A percentile compares a stretch with the other conserved stretches of the same genome.
Conservation (phyloP, 2,113 vertebrate genomes). For the Protobothrops flavoviridis region DNA sequence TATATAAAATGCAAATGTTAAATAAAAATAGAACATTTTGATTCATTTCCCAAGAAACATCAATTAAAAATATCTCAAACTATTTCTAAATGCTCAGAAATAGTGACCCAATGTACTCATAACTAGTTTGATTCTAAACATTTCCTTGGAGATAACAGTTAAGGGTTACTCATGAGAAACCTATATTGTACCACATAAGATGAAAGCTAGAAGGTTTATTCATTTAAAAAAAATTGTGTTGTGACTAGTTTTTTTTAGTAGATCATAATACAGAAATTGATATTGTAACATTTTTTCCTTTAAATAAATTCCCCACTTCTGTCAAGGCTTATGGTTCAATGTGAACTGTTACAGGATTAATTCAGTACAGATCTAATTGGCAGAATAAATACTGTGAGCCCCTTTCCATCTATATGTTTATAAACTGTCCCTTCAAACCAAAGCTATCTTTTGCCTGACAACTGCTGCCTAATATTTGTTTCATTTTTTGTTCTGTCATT, state of each 20-base stretch:
- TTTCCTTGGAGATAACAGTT: neutral
- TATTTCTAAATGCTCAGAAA: neutral
- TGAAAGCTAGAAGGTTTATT: neutral
- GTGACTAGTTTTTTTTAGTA: neutral
- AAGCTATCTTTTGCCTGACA: neutral
- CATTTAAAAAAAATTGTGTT: neutral
- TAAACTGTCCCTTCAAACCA: neutral
- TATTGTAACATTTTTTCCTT: neutral
- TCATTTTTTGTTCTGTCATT: neutral
- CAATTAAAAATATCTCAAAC: neutral
- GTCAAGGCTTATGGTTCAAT: neutral
- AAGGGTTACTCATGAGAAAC: neutral
- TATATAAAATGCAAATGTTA: conserved; percentile 1
- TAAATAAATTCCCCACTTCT: neutral
- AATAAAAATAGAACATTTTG: neutral
- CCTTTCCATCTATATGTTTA: neutral
- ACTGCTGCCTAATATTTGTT: neutral
- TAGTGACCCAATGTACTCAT: neutral
- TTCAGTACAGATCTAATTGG: neutral
- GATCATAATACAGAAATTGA: neutral
- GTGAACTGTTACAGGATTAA: neutral
- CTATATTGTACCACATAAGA: neutral
- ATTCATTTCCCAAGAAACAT: neutral
- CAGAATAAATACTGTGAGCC: neutral
- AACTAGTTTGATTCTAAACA: neutral